Conservation (phyloP, 2,888 invertebrate species). For the Mythimna albipuncta region DNA sequence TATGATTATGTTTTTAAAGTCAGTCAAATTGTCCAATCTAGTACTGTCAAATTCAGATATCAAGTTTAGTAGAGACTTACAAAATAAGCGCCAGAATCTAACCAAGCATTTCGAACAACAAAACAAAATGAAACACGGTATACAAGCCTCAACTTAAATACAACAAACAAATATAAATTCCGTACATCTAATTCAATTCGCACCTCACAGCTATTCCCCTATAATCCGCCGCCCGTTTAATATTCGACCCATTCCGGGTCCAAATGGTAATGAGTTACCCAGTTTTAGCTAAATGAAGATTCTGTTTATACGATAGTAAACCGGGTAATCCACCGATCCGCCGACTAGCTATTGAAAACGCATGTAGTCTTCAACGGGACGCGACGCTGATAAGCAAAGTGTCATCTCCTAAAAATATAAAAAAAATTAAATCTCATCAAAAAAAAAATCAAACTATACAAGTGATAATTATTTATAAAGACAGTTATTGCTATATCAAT, state of each 20-base stretch:
- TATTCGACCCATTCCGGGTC: constrained; percentile 75
- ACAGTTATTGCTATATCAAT: no score
- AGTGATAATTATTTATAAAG: no score
- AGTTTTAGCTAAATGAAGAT: constrained; percentile 77
- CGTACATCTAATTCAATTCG: constrained; percentile 75
- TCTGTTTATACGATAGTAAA: constrained; percentile 77
- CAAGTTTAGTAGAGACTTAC: background rate
- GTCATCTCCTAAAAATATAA: background rate
- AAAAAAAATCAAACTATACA: no score
- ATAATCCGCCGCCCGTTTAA: constrained; percentile 75
- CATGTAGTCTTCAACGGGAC: constrained; percentile 74
- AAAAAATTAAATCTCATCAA: background rate
- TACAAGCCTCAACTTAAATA: constrained; percentile 32
- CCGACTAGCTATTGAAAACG: constrained; percentile 67
- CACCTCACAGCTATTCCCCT: constrained; percentile 70
- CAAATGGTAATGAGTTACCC: constrained; percentile 80
- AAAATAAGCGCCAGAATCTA: background rate
- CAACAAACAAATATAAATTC: constrained; percentile 43
- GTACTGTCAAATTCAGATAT: no score
- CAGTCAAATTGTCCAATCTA: no score
- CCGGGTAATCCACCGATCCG: constrained; percentile 75
- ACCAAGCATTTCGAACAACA: background rate
- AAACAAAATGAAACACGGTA: constrained; percentile 10
- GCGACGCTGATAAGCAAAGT: background rate
- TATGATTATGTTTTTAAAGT: background rate